Evolutionary conservation across 30 jellyfish, hydroid and myxozoan genomes (phyloP).

Genomic region (Catostylus mosaicus): DNA sequence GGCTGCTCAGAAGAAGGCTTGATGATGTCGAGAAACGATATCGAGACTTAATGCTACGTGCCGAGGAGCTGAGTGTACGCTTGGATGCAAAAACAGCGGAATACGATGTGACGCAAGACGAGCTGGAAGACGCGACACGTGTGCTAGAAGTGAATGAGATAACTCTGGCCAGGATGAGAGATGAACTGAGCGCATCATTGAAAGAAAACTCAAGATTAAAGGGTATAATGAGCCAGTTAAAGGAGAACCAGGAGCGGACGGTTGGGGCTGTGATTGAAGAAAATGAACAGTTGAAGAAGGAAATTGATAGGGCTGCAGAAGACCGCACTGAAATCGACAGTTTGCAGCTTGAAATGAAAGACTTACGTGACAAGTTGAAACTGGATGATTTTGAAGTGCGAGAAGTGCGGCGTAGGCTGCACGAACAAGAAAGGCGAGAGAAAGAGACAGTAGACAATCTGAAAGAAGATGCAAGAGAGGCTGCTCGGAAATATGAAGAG

Average conservation of each 20-base stretch:
- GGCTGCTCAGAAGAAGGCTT: slow-evolving; percentile 92
- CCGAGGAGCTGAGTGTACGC: slow-evolving; percentile 93
- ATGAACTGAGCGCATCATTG: slow-evolving; percentile 43
- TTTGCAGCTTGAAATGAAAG: slow-evolving; percentile 28
- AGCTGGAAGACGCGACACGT: slow-evolving; percentile 91
- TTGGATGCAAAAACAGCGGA: slow-evolving; percentile 97
- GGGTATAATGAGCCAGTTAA: slow-evolving; percentile 57
- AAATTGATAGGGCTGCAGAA: slow-evolving; percentile 29
- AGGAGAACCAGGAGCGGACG: slow-evolving; percentile 76
- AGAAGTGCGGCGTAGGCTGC: slow-evolving; percentile 53
- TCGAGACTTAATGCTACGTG: slow-evolving; percentile 91
- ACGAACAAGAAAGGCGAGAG: slow-evolving; percentile 43
- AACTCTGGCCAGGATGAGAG: slow-evolving; percentile 48
- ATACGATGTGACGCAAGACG: slow-evolving; percentile 97
- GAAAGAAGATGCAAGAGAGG: slow-evolving; percentile 46
- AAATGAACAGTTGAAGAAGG: slow-evolving; percentile 74
- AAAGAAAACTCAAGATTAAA: slow-evolving; percentile 74
- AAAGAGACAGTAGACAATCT: slow-evolving; percentile 38
- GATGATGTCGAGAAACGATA: slow-evolving; percentile 96
- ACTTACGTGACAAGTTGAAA: slow-evolving; percentile 26
- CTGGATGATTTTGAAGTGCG: slow-evolving; percentile 60
- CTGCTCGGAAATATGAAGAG: slow-evolving; percentile 18
- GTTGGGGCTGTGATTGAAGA: slow-evolving; percentile 82
- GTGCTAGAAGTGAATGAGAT: slow-evolving; percentile 84
- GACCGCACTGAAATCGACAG: slow-evolving; percentile 47